phyloP scores from a whole-genome alignment of 2,888 invertebrate species.

The Xylophagus ater region DNA sequence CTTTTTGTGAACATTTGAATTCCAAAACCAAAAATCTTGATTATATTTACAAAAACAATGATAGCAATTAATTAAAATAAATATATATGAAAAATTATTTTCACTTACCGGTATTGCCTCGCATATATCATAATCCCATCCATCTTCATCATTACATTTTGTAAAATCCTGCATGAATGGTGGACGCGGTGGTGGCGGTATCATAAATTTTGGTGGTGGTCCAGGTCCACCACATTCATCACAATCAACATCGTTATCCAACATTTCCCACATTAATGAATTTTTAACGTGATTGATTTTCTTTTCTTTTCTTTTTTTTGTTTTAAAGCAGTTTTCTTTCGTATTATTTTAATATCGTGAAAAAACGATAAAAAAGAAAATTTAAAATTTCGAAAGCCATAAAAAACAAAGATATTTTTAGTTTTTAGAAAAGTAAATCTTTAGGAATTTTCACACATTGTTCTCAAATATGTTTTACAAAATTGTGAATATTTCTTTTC shows the following conservation, averaged over 20 bases:
- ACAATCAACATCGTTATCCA: conserved; percentile 33
- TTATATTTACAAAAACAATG: too few species aligned
- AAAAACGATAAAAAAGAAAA: too few species aligned
- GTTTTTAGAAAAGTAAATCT: too few species aligned
- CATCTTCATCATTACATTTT: conserved; percentile 21
- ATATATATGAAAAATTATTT: conserved; percentile 8
- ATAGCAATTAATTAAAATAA: neutral
- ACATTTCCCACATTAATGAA: conserved; percentile 39
- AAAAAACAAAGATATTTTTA: too few species aligned
- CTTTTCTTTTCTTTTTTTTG: neutral
- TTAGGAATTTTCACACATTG: too few species aligned
- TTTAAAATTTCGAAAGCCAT: too few species aligned
- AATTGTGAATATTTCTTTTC: too few species aligned
- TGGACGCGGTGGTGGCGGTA: conserved; percentile 37
- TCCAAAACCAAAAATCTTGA: too few species aligned
- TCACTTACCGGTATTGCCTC: conserved; percentile 39
- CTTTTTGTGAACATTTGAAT: too few species aligned
- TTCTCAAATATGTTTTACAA: too few species aligned
- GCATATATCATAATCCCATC: conserved; percentile 33
- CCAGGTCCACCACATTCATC: conserved; percentile 36
- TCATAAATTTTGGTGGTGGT: conserved; percentile 37
- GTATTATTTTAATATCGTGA: too few species aligned
- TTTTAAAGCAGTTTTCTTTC: neutral
- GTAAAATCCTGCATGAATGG: conserved; percentile 28
- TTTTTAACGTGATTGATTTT: conserved; percentile 2